Evolutionary conservation across 2,888 invertebrate species (phyloP), one percentile per base, ranked within the genome.

Genomic region (Willowsia nigromaculata): DNA sequence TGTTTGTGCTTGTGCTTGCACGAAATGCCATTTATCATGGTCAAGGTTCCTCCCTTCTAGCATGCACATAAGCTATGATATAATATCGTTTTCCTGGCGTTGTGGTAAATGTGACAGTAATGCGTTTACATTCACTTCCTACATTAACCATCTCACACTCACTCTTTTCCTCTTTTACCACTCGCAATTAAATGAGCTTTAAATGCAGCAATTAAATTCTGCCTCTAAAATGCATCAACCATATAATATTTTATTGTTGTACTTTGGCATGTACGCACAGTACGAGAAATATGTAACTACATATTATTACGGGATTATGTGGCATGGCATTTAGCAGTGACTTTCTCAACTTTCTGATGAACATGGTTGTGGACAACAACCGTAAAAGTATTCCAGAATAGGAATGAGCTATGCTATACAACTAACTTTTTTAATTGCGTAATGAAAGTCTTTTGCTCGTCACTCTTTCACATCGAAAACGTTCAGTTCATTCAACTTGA

Each of bases 401-500:
- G 53, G 22, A 78, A 78, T 56, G n/a, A n/a, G n/a, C n/a, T n/a
- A n/a, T n/a, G n/a, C n/a, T 13, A 33, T 7, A 3, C 33, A 22
- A 15, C 43, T 40, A 37, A 40, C 68, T 4, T 68, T 71, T 50
- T 65, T 56, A 71, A 71, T 43, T 71, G n/a, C 18, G 33, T 33
- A 7, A n/a, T 22, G n/a, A 53, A 27, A 22, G 25, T 76, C 4
- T 84, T 27, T 53, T 59, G 22, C 33, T 40, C 15, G 25, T 40
- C 62, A 62, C 81, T 62, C 81, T 25, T 76, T 53, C 65, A 87
- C 53, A 56, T 59, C 7, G 43, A 56, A 33, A 71, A 71, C 56
- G n/a, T n/a, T n/a, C n/a, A 87, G 87, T 87, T 87, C 87, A 87
- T 80, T 87, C 81, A 87, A 87, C 87, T 87, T 87, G 43, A 56